Evolutionary conservation across 2,113 vertebrate genomes (phyloP), one percentile per base, ranked within the genome.

Genomic region (Boulengeromyrus knoepffleri): DNA sequence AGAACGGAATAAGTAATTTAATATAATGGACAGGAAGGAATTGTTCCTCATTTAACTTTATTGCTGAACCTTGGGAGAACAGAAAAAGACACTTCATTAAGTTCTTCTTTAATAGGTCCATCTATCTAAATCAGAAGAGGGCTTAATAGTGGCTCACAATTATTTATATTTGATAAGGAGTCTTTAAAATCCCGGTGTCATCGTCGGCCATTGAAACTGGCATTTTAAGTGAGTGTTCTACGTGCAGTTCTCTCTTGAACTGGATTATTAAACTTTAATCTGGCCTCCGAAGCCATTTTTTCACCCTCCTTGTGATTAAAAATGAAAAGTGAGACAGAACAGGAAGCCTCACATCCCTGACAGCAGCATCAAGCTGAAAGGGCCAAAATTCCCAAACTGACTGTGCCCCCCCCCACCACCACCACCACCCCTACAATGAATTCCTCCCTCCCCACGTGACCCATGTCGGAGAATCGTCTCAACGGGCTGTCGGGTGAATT

Each of bases 1-100:
- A 84, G 93, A 89, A 94, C 93, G 93, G 94, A 96, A 95, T 96
- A 93, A 96, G 95, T 97, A 95, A 97, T 97, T 97, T 95, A 95
- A 95, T 93, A 94, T 96, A 97, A 97, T 96, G 95, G 96, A 94
- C 92, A 95, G 95, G 95, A 94, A 97, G 95, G 96, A 96, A 97
- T 95, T 95, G 96, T 96, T 96, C 94, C 96, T 96, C 95, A 96
- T 97, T 97, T 96, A 93, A 96, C 96, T 97, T 96, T 95, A 95
- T 94, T 95, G 95, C 96, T 10, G 93, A 95, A 95, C 94, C 93
- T 96, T 93, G 92, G 93, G 93, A 96, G 95, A 92, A 93, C 90
- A 93, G 92, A 93, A 94, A 92, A 94, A 94, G 95, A 95, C 94
- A 95, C 95, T 97, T 97, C 95, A 96, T 97, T 97, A 97, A 93